These are phyloP conservation scores for Mus musculus DNA, from an alignment of 2,113 vertebrate genomes.

Conservation along the genomic window DNA sequence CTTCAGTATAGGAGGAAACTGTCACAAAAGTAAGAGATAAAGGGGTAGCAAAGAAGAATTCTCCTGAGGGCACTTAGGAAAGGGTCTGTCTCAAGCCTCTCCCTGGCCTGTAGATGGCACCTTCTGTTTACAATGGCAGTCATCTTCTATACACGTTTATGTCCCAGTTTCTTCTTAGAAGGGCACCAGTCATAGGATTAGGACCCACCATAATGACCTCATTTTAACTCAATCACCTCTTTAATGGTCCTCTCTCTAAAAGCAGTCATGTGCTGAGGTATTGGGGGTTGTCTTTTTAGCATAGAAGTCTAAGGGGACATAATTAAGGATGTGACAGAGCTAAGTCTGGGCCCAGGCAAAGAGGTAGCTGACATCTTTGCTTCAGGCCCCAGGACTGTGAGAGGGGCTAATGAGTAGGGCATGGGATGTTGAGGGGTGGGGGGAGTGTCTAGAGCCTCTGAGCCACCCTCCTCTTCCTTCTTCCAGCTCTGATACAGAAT, in stretches of 20 bases:
- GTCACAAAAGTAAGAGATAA: neutral
- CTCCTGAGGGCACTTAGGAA: neutral
- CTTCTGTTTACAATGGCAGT: neutral
- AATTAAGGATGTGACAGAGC: neutral
- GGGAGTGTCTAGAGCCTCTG: rapidly evolving
- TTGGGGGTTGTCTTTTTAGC: neutral
- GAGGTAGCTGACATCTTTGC: neutral
- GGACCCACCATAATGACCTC: neutral
- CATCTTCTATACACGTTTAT: neutral
- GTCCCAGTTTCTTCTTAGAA: neutral
- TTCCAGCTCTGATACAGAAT: constrained; percentile 85
- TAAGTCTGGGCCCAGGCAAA: neutral
- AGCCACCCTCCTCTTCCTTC: neutral
- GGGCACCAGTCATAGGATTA: neutral
- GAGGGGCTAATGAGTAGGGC: rapidly evolving
- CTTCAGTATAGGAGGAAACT: neutral
- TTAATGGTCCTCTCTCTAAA: neutral
- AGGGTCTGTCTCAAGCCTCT: neutral
- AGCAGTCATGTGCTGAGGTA: neutral
- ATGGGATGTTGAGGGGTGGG: rapidly evolving
- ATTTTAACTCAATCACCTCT: neutral
- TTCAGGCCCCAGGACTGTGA: neutral
- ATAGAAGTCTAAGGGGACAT: neutral
- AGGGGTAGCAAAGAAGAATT: neutral
- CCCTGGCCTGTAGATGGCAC: neutral